Evolutionary conservation across 2,888 invertebrate genomes (phyloP).

Genomic region (Agrenia bidenticulata): DNA sequence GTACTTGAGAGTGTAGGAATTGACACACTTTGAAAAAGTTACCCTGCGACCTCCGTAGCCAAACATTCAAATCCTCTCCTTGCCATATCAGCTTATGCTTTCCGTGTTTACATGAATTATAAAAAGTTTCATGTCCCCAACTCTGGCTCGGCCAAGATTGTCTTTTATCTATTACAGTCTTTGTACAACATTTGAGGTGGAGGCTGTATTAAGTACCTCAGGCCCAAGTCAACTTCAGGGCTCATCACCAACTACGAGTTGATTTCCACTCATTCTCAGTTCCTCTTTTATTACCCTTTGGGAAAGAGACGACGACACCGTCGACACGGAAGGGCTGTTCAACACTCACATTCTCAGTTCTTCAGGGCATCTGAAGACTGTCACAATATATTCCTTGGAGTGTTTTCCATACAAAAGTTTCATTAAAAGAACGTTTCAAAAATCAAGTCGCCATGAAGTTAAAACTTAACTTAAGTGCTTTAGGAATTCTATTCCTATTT

Average conservation of each 20-base stretch:
- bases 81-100: background rate
- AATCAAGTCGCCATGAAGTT: background rate
- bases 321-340: slow-evolving; percentile 1
- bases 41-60: slow-evolving; percentile 7
- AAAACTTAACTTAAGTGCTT: background rate
- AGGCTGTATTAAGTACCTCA: no score
- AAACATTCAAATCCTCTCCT: background rate
- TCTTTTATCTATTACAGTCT: no score
- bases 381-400: background rate
- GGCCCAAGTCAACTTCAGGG: no score
- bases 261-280: background rate
- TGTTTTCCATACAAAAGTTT: no score
- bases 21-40: slow-evolving; percentile 21
- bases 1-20: background rate
- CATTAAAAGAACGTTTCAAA: no score
- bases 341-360: background rate
- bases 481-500: background rate
- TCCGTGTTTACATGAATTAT: no score
- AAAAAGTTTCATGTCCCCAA: no score
- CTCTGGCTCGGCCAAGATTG: no score
- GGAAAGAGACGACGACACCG: background rate
- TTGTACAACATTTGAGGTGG: no score
- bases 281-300: background rate
- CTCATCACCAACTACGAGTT: no score
- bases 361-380: background rate